A percentile compares a stretch with the other conserved stretches of the same genome.
Conservation (phyloP, 2,113 vertebrate species). For the Uria aalge region DNA sequence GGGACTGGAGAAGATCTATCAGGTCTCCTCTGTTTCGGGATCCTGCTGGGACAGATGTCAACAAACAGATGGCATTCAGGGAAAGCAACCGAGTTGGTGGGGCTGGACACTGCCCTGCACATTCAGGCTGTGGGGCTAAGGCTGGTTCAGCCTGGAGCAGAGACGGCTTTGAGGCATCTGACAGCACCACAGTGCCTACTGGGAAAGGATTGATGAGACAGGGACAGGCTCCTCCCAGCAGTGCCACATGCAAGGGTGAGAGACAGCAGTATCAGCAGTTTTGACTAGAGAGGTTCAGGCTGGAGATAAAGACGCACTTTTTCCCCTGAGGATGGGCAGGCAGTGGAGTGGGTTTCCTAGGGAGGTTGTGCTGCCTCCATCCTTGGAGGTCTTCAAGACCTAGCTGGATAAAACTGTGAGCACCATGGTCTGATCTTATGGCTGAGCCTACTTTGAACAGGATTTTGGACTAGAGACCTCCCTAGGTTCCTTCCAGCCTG, state of each 20-base stretch:
- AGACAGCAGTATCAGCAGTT: neutral
- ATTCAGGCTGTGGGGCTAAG: neutral
- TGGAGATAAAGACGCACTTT: neutral
- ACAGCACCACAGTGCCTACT: neutral
- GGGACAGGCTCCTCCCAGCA: neutral
- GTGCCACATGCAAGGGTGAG: accelerated
- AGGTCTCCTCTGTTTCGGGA: neutral
- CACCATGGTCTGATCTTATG: neutral
- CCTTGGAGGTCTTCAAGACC: neutral
- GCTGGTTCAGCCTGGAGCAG: neutral
- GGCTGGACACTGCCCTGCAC: neutral
- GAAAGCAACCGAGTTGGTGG: neutral
- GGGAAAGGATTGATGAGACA: neutral
- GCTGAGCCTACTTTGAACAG: neutral
- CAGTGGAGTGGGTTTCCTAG: neutral
- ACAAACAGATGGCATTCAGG: neutral
- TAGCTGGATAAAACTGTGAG: neutral
- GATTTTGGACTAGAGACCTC: neutral
- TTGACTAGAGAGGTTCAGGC: neutral
- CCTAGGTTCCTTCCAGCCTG: neutral
- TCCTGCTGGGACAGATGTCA: neutral
- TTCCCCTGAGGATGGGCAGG: neutral
- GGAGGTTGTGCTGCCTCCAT: neutral
- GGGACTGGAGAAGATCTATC: neutral
- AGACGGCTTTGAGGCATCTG: neutral